phyloP scores from a whole-genome alignment of 2,888 invertebrate species.

The Sinodicranocentrus sp. region DNA sequence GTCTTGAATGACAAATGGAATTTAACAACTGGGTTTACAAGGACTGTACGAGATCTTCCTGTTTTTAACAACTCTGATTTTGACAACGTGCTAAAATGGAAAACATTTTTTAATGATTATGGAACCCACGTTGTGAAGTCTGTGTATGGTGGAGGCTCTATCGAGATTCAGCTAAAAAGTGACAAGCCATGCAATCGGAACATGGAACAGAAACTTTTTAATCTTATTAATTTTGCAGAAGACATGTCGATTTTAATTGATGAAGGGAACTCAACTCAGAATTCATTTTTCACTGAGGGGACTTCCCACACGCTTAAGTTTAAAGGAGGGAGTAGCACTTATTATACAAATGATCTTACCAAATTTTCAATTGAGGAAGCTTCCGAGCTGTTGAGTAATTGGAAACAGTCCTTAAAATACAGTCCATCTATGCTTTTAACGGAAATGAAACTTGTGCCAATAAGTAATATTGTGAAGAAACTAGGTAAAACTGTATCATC shows the following conservation, averaged over 20 bases:
- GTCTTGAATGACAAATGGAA: slow-evolving; percentile 47
- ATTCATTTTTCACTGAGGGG: neutral
- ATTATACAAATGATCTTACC: slow-evolving; percentile 53
- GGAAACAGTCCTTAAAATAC: slow-evolving; percentile 58
- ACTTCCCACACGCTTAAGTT: slow-evolving; percentile 39
- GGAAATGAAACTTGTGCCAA: slow-evolving; percentile 47
- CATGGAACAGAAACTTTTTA: slow-evolving; percentile 20
- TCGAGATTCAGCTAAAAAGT: slow-evolving; percentile 51
- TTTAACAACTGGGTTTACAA: slow-evolving; percentile 32
- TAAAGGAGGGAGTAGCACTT: slow-evolving; percentile 42
- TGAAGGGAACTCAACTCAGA: neutral
- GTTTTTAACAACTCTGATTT: slow-evolving; percentile 44
- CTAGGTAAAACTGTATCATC: too few species aligned
- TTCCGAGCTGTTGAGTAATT: slow-evolving; percentile 30
- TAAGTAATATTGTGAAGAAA: slow-evolving; percentile 43
- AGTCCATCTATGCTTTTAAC: slow-evolving; percentile 36
- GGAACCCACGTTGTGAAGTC: slow-evolving; percentile 66
- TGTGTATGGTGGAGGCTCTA: slow-evolving; percentile 54
- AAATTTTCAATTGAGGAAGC: slow-evolving; percentile 51
- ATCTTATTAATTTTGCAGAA: slow-evolving; percentile 56
- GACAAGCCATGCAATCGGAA: slow-evolving; percentile 9
- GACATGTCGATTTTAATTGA: slow-evolving; percentile 39
- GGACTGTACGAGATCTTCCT: slow-evolving; percentile 6
- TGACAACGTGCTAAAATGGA: slow-evolving; percentile 48
- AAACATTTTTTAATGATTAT: slow-evolving; percentile 54